Percentiles rank a stretch among this genome's conserved stretches.
These are phyloP conservation scores for Eilema caniola DNA, from an alignment of 2,888 invertebrate species.

Conservation along the genomic window DNA sequence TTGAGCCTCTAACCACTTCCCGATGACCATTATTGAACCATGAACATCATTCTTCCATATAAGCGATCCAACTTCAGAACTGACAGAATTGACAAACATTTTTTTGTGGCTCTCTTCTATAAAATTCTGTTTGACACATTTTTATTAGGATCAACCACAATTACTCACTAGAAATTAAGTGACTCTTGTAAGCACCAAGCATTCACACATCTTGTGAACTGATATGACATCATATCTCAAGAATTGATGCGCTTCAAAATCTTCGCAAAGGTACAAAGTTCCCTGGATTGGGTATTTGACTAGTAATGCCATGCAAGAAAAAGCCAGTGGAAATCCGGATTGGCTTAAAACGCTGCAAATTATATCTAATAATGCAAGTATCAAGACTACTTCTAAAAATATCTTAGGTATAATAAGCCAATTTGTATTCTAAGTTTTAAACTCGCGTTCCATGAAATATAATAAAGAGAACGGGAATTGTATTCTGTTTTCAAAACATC, in stretches of 20 bases:
- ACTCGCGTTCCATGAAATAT: too few species aligned
- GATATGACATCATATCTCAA: not conserved
- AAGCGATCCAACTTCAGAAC: constrained; percentile 3
- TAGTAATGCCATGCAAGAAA: constrained; percentile 24
- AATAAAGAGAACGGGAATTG: too few species aligned
- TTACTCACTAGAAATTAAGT: not conserved
- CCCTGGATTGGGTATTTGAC: too few species aligned
- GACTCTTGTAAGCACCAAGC: not conserved
- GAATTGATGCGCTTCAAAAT: not conserved
- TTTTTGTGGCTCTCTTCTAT: not conserved
- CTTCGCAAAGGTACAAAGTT: not conserved
- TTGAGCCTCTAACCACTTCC: constrained; percentile 55
- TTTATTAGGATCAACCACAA: not conserved
- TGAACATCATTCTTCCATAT: constrained; percentile 20
- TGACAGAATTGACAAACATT: not conserved
- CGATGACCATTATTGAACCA: constrained; percentile 33
- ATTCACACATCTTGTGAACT: not conserved
- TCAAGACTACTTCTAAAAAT: constrained; percentile 11
- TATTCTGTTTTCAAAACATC: constrained; percentile 13
- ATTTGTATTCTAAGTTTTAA: too few species aligned
- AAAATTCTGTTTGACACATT: too few species aligned
- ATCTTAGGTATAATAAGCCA: too few species aligned
- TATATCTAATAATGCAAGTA: constrained; percentile 18
- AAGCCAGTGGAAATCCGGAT: constrained; percentile 44
- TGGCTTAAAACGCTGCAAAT: constrained; percentile 20